Percentiles rank a stretch among this genome's conserved stretches.
Evolutionary conservation across 37 sponge, comb jelly and placozoan species (phyloP).

Genomic region (Amphimedon queenslandica): DNA sequence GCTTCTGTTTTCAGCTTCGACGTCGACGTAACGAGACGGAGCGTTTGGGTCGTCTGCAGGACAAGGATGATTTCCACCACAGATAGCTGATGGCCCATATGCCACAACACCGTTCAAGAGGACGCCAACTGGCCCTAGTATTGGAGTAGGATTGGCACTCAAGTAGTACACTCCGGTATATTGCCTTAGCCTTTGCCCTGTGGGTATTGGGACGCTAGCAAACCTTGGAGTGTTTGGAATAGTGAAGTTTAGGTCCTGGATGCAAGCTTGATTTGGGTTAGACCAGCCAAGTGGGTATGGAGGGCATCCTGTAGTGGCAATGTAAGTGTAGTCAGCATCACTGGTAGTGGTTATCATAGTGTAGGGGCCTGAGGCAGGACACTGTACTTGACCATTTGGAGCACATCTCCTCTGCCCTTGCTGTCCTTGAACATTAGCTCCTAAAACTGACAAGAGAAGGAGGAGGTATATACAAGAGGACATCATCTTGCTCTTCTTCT

Average conservation of each 20-base stretch:
- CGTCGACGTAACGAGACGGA: constrained; percentile 32
- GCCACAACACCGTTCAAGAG: constrained; percentile 20
- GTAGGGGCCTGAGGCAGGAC: constrained; percentile 10
- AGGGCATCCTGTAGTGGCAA: constrained; percentile 12
- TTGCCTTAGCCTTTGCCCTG: background rate
- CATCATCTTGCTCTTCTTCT: no score
- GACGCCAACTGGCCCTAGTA: constrained; percentile 20
- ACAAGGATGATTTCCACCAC: constrained; percentile 21
- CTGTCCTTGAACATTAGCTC: no score
- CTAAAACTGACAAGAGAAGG: no score
- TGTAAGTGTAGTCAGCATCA: constrained; percentile 6
- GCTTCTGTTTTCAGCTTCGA: constrained; percentile 8
- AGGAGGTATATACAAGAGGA: no score
- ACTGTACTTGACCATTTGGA: no score
- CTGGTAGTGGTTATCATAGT: constrained; percentile 4
- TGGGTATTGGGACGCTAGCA: constrained; percentile 12
- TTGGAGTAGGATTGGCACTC: constrained; percentile 16
- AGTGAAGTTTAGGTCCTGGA: background rate
- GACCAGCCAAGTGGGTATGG: constrained; percentile 19
- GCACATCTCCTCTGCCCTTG: no score
- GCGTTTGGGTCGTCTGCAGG: constrained; percentile 14
- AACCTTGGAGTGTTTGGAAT: constrained; percentile 12
- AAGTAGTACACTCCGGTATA: constrained; percentile 8
- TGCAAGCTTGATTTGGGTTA: constrained; percentile 19
- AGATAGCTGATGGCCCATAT: constrained; percentile 20